Percentiles rank a stretch among this genome's conserved stretches.
phyloP scores from a whole-genome alignment of 1,140 invertebrate species.

The Apis dorsata region DNA sequence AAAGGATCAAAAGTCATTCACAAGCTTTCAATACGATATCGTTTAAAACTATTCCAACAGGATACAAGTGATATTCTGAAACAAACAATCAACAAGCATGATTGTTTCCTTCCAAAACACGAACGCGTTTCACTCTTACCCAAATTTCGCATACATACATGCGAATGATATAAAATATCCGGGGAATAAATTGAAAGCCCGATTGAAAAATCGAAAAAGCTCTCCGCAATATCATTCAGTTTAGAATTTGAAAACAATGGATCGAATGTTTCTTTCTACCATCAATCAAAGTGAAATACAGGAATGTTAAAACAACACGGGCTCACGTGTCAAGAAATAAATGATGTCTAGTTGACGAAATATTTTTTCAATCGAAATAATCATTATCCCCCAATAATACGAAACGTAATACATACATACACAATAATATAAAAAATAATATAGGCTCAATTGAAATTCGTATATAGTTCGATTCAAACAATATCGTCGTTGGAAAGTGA shows the following conservation, averaged over 20 bases:
- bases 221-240: too few relatives aligned
- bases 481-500: neutral
- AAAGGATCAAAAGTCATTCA: neutral
- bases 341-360: neutral
- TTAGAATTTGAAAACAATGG: neutral
- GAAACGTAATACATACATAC: too few relatives aligned
- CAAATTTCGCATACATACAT: neutral
- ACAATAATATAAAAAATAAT: too few relatives aligned
- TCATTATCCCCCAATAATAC: neutral
- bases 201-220: neutral
- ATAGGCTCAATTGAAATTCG: too few relatives aligned
- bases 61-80: neutral
- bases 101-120: too few relatives aligned
- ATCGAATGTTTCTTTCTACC: neutral
- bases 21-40: neutral
- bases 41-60: neutral
- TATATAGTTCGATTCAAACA: neutral
- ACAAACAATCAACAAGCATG: too few relatives aligned
- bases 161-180: neutral
- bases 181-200: neutral
- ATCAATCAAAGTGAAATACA: neutral
- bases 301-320: neutral
- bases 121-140: neutral
- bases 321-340: neutral
- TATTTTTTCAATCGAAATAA: neutral